Percentiles rank a stretch among this genome's conserved stretches.
Conservation (phyloP, 2,888 invertebrate species). For the Aethes cnicana region DNA sequence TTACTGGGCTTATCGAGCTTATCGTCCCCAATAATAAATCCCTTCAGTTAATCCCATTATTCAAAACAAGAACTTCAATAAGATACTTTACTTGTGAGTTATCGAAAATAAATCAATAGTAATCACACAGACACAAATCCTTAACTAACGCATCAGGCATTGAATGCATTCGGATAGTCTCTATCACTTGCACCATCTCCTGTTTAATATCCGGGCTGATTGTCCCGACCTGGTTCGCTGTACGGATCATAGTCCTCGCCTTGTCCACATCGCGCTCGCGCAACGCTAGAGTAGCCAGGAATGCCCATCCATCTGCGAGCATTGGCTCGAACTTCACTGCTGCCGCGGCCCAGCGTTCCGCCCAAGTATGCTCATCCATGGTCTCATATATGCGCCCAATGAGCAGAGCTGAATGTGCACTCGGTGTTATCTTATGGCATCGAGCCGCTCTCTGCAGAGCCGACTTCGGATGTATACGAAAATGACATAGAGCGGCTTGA, state of each 20-base stretch:
- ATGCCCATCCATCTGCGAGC: slow-evolving; percentile 70
- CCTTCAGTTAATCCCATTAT: too few species aligned
- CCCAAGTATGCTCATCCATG: slow-evolving; percentile 51
- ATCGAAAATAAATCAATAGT: slow-evolving; percentile 39
- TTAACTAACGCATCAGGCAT: slow-evolving; percentile 59
- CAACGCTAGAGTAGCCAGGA: slow-evolving; percentile 64
- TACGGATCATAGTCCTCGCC: slow-evolving; percentile 62
- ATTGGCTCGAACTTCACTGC: slow-evolving; percentile 67
- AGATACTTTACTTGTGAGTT: too few species aligned
- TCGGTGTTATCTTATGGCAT: slow-evolving; percentile 62
- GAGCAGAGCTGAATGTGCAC: slow-evolving; percentile 60
- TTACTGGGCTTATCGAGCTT: neutral
- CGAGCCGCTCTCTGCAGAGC: slow-evolving; percentile 69
- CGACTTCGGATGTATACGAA: slow-evolving; percentile 45
- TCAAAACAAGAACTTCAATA: too few species aligned
- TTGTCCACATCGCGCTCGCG: slow-evolving; percentile 53
- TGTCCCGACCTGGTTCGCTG: slow-evolving; percentile 64
- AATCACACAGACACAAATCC: slow-evolving; percentile 62
- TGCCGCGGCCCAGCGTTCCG: slow-evolving; percentile 66
- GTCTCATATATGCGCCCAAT: slow-evolving; percentile 59
- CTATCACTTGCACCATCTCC: slow-evolving; percentile 52
- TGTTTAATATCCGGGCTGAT: slow-evolving; percentile 57
- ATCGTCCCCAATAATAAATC: neutral
- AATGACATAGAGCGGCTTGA: slow-evolving; percentile 54
- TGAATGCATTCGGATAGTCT: slow-evolving; percentile 48